Conservation (phyloP, 2,888 invertebrate genomes). For the Chamaedrilus cognettii region DNA sequence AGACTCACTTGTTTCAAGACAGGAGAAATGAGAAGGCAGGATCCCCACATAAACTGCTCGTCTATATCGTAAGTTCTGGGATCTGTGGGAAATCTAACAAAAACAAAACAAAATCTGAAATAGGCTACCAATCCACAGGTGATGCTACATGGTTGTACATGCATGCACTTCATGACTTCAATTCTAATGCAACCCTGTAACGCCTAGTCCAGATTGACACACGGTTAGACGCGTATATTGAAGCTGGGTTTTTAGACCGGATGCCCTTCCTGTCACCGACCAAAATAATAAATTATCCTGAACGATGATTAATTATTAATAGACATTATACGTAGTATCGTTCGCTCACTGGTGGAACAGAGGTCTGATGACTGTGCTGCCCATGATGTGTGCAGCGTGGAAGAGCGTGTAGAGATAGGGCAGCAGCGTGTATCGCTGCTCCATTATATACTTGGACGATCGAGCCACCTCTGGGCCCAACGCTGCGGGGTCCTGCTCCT, state of each 20-base stretch:
- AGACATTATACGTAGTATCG: too few relatives aligned
- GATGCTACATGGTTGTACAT: too few relatives aligned
- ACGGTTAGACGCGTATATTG: too few relatives aligned
- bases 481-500: slow-evolving; percentile 18
- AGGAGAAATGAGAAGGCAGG: slow-evolving; percentile 73
- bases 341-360: slow-evolving; percentile 50
- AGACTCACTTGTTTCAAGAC: slow-evolving; percentile 63
- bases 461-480: slow-evolving; percentile 9
- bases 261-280: too few relatives aligned
- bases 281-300: too few relatives aligned
- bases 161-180: too few relatives aligned
- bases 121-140: too few relatives aligned
- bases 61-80: slow-evolving; percentile 69
- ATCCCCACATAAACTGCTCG: slow-evolving; percentile 77
- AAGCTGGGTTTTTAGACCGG: too few relatives aligned
- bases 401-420: slow-evolving; percentile 61
- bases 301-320: too few relatives aligned
- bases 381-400: slow-evolving; percentile 45
- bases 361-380: slow-evolving; percentile 48
- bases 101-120: too few relatives aligned
- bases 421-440: slow-evolving; percentile 49
- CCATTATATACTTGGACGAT: slow-evolving; percentile 37
- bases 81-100: slow-evolving; percentile 64
- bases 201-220: too few relatives aligned
- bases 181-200: too few relatives aligned